Evolutionary conservation across 2,797 vertebrate species (phyloP), one percentile per base, ranked within the genome.

Genomic region (Ctenopoma kingsleyae): DNA sequence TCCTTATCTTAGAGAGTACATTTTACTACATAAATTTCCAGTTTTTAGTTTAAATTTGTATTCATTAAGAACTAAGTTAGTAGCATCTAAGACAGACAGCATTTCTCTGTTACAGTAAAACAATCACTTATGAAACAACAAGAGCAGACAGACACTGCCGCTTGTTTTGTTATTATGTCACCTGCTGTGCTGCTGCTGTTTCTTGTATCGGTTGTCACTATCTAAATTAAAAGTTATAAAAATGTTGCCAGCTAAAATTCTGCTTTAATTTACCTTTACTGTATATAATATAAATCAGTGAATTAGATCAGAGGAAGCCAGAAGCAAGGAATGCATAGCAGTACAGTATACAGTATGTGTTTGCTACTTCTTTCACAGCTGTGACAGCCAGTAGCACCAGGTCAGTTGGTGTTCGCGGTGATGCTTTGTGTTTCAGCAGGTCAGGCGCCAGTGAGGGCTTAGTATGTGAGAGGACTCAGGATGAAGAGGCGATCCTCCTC

Each of bases 401-500:
- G 59, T 35, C 41, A 5, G 15, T 27, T 19, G 2, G 32, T 15
- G 16, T 49, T 54, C 47, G 25, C 36, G 23, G 38, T 38, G 57
- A 43, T 4, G 32, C 62, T 40, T 59, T 52, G 8, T 0, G 8
- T 50, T 67, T 44, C 41, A 40, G 53, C 22, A 47, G 47, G 19
- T 57, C 49, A 60, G 66, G 5, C 15, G 1, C 41, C 48, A 27
- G 64, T 50, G 4, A 63, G 62, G 65, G 62, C 6, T 98, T 94
- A 99, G 87, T 99, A 99, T 0, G 97, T 99, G 78, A 96, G 96
- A 13, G 97, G 97, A 0, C 94, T 96, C 82, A 99, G 95, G 90
- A 99, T 99, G 91, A 99, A 99, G 76, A 99, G 97, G 8, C 96
- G 94, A 53, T 99, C 98, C 80, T 99, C 98, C 85, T 99, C 98